Evolutionary conservation across 1,140 invertebrate genomes (phyloP).

Genomic region (Cotesia chilonis): DNA sequence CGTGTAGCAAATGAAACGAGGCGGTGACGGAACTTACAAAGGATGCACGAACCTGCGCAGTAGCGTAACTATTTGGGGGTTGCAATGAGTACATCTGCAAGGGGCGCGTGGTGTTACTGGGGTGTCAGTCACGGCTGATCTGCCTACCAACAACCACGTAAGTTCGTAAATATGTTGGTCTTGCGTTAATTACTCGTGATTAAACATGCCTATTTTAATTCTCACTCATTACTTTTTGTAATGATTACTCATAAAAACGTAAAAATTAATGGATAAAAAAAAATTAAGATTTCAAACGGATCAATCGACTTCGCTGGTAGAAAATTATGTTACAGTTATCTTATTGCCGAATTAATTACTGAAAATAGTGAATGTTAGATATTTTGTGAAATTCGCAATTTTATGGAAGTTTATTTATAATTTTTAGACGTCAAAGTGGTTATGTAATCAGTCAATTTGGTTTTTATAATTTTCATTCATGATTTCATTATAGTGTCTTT

Average conservation of each 20-base stretch:
- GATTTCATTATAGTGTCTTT: constrained; percentile 8
- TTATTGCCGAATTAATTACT: not conserved
- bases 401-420: constrained; percentile 12
- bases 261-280: not conserved
- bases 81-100: constrained; percentile 38
- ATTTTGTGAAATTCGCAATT: constrained; percentile 37
- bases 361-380: constrained; percentile 21
- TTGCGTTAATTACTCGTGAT: constrained; percentile 32
- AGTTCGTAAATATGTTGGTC: constrained; percentile 48
- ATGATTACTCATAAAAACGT: not conserved
- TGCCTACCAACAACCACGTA: constrained; percentile 63
- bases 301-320: no score
- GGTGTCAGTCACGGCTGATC: constrained; percentile 65
- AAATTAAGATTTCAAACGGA: not conserved
- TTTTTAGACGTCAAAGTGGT: not conserved
- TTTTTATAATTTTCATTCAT: constrained; percentile 16
- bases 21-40: constrained; percentile 29
- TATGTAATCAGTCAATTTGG: not conserved
- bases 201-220: not conserved
- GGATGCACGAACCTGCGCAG: constrained; percentile 49
- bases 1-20: constrained; percentile 21
- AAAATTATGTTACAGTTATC: not conserved
- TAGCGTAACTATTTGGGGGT: constrained; percentile 45
- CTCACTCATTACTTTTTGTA: not conserved
- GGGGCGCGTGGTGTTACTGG: constrained; percentile 53